These are phyloP conservation scores for Gadopsis bispinosus DNA, from an alignment of 2,797 vertebrate species.

Conservation along the genomic window DNA sequence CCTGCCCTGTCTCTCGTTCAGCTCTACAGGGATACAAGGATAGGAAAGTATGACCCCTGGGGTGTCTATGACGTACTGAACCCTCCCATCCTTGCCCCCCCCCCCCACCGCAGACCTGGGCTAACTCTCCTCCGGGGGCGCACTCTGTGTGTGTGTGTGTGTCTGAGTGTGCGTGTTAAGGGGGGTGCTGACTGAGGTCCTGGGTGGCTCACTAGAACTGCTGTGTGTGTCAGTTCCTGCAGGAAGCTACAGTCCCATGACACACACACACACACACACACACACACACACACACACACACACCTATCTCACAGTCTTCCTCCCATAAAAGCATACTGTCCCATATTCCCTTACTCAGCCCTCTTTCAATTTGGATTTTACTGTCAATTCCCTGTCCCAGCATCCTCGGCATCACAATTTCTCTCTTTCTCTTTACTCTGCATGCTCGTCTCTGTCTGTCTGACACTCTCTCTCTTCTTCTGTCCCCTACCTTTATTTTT, in stretches of 20 bases:
- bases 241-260: constrained; percentile 83
- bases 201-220: constrained; percentile 85
- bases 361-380: constrained; percentile 72
- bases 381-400: constrained; percentile 48
- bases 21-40: constrained; percentile 73
- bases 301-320: constrained; percentile 46
- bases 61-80: constrained; percentile 76
- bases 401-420: constrained; percentile 57
- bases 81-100: constrained; percentile 47
- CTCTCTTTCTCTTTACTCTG: constrained; percentile 24
- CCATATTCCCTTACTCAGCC: constrained; percentile 77
- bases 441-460: constrained; percentile 35
- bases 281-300: constrained; percentile 48
- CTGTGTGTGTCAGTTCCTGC: constrained; percentile 86
- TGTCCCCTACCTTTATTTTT: constrained; percentile 24
- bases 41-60: constrained; percentile 79
- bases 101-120: constrained; percentile 55
- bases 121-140: constrained; percentile 79
- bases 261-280: too few species aligned
- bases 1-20: constrained; percentile 61
- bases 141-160: constrained; percentile 33
- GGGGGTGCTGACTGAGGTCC: constrained; percentile 87
- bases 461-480: constrained; percentile 11
- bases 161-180: constrained; percentile 48
- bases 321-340: constrained; percentile 71